Percentiles rank a stretch among this genome's conserved stretches.
These are phyloP conservation scores for Dioctria linearis DNA, from an alignment of 2,888 invertebrate species.

Conservation along the genomic window DNA sequence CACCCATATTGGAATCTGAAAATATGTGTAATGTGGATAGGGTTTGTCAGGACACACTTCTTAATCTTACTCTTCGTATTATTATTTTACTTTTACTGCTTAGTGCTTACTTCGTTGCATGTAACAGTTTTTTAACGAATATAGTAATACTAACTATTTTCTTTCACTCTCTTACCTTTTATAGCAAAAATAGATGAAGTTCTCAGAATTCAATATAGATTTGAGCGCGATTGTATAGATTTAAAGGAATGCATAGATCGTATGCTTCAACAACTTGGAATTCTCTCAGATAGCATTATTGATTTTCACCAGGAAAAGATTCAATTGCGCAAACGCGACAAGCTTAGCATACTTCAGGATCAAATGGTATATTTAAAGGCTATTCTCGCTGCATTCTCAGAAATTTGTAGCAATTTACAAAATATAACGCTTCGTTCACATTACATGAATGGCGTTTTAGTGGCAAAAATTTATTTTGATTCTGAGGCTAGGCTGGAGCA, in stretches of 20 bases:
- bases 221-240: constrained; percentile 9
- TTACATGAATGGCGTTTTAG: constrained; percentile 74
- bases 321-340: constrained; percentile 65
- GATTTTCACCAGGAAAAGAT: constrained; percentile 18
- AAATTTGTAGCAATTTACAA: constrained; percentile 79
- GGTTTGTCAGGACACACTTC: too few species aligned
- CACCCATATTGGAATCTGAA: too few species aligned
- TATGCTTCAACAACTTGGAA: background rate
- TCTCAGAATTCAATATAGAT: constrained; percentile 20
- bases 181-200: constrained; percentile 29
- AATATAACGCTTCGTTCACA: constrained; percentile 77
- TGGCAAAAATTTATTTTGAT: constrained; percentile 72
- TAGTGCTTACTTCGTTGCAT: background rate
- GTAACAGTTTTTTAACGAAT: background rate
- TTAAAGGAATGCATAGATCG: constrained; percentile 12
- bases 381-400: constrained; percentile 78
- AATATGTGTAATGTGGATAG: too few species aligned
- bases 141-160: background rate
- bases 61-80: too few species aligned
- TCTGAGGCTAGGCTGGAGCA: constrained; percentile 76
- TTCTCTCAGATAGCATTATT: background rate
- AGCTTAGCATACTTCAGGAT: constrained; percentile 79
- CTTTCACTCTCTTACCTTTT: background rate
- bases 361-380: constrained; percentile 83
- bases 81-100: too few species aligned